Conservation (phyloP, 1,140 invertebrate species). For the Papilio polyxenes region DNA sequence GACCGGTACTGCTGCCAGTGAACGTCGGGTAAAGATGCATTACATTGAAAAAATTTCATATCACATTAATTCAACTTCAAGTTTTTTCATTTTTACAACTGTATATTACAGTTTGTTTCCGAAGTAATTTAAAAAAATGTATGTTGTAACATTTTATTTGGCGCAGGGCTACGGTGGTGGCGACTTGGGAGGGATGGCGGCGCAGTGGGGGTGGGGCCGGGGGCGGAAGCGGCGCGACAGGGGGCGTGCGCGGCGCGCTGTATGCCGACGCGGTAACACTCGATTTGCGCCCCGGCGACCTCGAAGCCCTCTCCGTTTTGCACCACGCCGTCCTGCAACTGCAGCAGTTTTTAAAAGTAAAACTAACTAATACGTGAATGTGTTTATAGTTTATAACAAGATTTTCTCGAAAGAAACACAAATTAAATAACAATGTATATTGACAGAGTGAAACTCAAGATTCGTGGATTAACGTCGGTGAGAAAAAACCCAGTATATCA, state of each 20-base stretch:
- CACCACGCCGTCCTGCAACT: conserved; percentile 14
- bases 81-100: not conserved
- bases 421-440: not conserved
- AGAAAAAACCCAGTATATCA: not conserved
- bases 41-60: not conserved
- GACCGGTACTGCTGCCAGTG: conserved; percentile 36
- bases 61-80: not conserved
- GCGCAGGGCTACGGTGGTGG: conserved; percentile 48
- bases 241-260: conserved; percentile 43
- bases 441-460: not conserved
- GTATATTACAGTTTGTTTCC: not conserved
- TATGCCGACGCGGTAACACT: conserved; percentile 56
- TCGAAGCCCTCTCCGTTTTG: conserved; percentile 41
- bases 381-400: not conserved
- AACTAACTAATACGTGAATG: not conserved
- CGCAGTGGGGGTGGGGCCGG: conserved; percentile 45
- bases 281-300: conserved; percentile 55
- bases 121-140: not conserved
- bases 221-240: conserved; percentile 43
- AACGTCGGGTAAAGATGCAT: conserved; percentile 49
- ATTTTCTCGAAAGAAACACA: not conserved
- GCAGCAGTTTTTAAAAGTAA: conserved; percentile 13
- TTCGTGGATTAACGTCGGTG: not conserved
- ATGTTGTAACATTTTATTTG: not conserved
- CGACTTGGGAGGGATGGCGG: conserved; percentile 66